Evolutionary conservation across 1,140 invertebrate species (phyloP), one percentile per base, ranked within the genome.

Genomic region (Andrena cerasifolii): DNA sequence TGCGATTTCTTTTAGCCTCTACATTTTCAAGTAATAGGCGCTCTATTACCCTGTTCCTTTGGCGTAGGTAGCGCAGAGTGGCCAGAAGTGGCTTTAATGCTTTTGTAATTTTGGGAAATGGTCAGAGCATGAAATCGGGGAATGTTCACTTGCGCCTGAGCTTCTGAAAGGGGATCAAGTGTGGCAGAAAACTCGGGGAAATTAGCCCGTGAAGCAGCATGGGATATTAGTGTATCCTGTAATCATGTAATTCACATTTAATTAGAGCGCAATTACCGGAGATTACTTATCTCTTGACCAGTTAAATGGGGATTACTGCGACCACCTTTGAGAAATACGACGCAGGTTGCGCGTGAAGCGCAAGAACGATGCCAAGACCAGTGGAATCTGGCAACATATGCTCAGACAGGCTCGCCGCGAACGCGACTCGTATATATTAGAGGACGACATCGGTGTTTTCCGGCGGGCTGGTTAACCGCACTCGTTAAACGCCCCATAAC

Each of bases 401-500:
- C 90, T 91, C 88, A 91, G 90, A 92, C 91, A 92, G 86, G 87
- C 76, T 79, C 70, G 84, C 72, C 79, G 71, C 82, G 82, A 86
- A 88, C 81, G 75, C 47, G 81, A 81, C 71, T 47, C 67, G 83
- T 88, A 91, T 92, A 92, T 91, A 92, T 92, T 90, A 90, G 85
- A 89, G 89, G 83, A 87, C 88, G 89, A 91, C 90, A 92, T 89
- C 82, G 86, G 89, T 88, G 89, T 91, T 92, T 92, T 91, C 91
- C 91, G 90, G 90, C 88, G 83, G 75, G 71, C 79, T 83, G 91
- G 91, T 92, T 90, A 92, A 92, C 91, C 91, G 87, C 91, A 89
- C 91, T 92, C 91, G 90, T 92, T 92, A 92, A 92, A 91, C 90
- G 91, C 80, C 87, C 90, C 90, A 89, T 91, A 92, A 91, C 89